A percentile compares a stretch with the other conserved stretches of the same genome.
Conservation (phyloP, 2,113 vertebrate genomes). For the Syngnathoides biaculeatus region DNA sequence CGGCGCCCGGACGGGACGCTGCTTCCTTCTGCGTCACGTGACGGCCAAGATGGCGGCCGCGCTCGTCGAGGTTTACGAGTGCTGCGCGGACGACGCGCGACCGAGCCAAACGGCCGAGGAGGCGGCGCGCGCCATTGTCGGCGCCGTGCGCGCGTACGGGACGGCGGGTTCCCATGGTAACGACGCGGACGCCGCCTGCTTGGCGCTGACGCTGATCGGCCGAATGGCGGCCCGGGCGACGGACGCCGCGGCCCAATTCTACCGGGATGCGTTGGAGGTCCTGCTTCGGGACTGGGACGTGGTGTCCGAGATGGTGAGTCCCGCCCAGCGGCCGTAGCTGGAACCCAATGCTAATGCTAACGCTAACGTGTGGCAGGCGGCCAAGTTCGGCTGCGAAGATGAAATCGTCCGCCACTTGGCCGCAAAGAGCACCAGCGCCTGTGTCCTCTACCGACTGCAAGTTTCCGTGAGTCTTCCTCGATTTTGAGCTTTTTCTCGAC, state of each 20-base stretch:
- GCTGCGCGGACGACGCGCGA: not conserved
- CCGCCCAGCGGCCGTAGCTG: not conserved
- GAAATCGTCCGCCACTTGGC: slow-evolving; percentile 2
- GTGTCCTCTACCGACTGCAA: slow-evolving; percentile 6
- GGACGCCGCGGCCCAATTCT: not conserved
- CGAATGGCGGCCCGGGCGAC: not conserved
- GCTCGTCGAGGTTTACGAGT: not conserved
- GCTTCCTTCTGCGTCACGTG: not conserved
- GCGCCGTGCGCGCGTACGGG: not conserved
- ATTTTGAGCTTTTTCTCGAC: not conserved
- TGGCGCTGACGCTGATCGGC: slow-evolving; percentile 4
- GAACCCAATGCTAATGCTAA: not conserved
- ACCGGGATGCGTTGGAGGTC: not conserved
- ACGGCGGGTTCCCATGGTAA: not conserved
- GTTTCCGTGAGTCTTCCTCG: not conserved
- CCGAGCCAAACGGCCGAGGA: not conserved
- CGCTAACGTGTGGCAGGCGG: not conserved
- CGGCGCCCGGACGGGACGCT: not conserved
- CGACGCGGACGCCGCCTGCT: not conserved
- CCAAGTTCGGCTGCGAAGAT: not conserved
- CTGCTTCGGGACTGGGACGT: slow-evolving; percentile 3
- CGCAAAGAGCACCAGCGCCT: not conserved
- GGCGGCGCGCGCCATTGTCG: not conserved
- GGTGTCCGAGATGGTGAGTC: not conserved
- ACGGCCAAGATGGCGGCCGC: not conserved